Evolutionary conservation across 37 sponge, comb jelly and placozoan genomes (phyloP), one percentile per base, ranked within the genome.

Genomic region (Agelas oroides): DNA sequence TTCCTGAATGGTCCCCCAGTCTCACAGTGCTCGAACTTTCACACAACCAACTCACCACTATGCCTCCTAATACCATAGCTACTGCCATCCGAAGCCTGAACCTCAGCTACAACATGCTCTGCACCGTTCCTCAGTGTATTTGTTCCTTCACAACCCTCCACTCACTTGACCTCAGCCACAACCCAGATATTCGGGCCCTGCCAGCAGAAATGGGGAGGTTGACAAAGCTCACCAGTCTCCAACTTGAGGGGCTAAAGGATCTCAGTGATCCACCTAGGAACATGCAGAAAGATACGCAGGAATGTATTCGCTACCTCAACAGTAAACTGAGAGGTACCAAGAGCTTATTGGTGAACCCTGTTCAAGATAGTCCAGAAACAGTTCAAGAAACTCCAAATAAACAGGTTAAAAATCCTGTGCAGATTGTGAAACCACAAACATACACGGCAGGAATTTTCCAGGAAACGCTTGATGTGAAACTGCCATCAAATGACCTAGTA

Each of bases 201-300:
- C 92, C 92, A 56, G 69, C 76, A 31, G 89, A 91, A 27, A 88
- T 94, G 89, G 92, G 95, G 18, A 54, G 91, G 41, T 79, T 94
- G 0, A 57, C 0, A 23, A 65, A 76, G 16, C 92, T 94, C 13
- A 31, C 20, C 18, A 30, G 75, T 0, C 84, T 94, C 16, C 53
- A 73, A 11, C 70, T 87, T 16, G 69, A 37, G 13, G 83, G 83
- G 25, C 72, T 91, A 16, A 88, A 88, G 27, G 84, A 94, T 53
- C 84, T 94, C 71, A 86, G 70, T 32, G 95, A 94, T 76, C 95
- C 95, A 36, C 89, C 89, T 37, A 66, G 52, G 35, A 84, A 62
- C 23, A 14, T 88, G 2, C 86, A 68, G 25, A 5, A 53, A 16
- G 76, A 80, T 12, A 58, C 92, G 15, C 36, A 46, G 3, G 85